Evolutionary conservation across 2,888 invertebrate species (phyloP), one percentile per base, ranked within the genome.

Genomic region (Slavum lentiscoides): DNA sequence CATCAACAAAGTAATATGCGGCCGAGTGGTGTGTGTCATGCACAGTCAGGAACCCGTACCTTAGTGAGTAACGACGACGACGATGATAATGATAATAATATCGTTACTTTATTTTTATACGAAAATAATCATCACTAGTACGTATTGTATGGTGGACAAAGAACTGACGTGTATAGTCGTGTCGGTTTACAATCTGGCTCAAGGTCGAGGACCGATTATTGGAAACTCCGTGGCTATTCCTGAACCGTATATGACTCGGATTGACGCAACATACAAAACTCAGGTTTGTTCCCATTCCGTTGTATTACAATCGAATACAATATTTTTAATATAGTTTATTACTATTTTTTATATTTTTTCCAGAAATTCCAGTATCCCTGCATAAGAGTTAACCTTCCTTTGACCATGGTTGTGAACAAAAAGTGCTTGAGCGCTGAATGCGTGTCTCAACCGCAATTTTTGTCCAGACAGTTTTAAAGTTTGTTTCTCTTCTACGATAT

Each of bases 171-270:
- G 94, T 85, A 87, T 92, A 70, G 90, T 91, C 30, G 94, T 95
- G 82, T 93, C 93, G 0, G 91, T 95, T 68, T 96, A 94, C 87
- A 95, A 96, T 88, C 89, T 94, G 87, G 93, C 93, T 11, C 90
- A 91, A 85, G 93, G 93, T 0, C 91, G 91, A 85, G 95, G 95
- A 64, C 92, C 93, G 75, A 93, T 93, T 83, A 93, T 95, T 82
- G 95, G 95, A 1, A 94, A 96, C 88, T 90, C 92, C 49, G 92
- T 96, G 19, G 92, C 93, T 13, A 90, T 95, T 84, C 93, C 94
- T 0, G 93, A 93, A 85, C 95, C 95, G 0, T 89, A 87, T 84
- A 86, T 93, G 61, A 88, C 89, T 59, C 86, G 88, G 76, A 90
- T 93, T 43, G 86, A 89, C 83, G 89, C 92, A 85, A 87, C 86